Evolutionary conservation across 2,113 vertebrate species (phyloP).

Genomic region (Gobiocypris rarus): DNA sequence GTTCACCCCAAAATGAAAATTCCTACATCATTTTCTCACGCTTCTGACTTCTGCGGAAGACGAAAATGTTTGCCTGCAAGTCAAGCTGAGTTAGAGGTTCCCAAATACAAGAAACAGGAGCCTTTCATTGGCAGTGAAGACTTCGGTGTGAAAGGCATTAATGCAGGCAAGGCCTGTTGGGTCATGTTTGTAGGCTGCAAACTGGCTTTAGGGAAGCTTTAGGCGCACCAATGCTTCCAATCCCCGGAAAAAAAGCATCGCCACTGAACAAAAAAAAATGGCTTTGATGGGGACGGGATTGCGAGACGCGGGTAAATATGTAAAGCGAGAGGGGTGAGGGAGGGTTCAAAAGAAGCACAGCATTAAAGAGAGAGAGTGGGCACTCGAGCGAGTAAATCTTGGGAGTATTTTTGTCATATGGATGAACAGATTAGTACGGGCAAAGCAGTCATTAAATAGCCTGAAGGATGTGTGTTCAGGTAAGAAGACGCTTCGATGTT

Average conservation of each 20-base stretch:
- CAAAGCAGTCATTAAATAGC: constrained; percentile 44
- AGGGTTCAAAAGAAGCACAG: constrained; percentile 29
- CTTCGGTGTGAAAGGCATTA: constrained; percentile 60
- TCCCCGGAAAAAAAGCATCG: constrained; percentile 69
- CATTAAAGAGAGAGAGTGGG: constrained; percentile 39
- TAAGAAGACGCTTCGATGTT: constrained; percentile 47
- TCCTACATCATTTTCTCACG: not conserved
- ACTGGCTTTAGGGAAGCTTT: constrained; percentile 74
- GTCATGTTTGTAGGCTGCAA: constrained; percentile 55
- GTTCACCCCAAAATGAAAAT: not conserved
- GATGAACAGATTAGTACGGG: constrained; percentile 51
- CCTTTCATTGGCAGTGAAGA: constrained; percentile 44
- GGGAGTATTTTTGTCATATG: constrained; percentile 56
- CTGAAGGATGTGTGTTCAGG: constrained; percentile 51
- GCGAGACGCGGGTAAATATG: constrained; percentile 59
- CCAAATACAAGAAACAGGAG: constrained; percentile 34
- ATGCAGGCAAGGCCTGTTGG: constrained; percentile 67
- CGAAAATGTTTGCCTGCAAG: not conserved
- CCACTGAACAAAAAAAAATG: constrained; percentile 66
- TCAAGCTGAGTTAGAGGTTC: constrained; percentile 4
- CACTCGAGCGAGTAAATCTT: constrained; percentile 51
- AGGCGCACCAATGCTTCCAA: constrained; percentile 58
- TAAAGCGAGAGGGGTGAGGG: constrained; percentile 36
- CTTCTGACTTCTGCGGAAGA: not conserved
- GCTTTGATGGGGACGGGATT: constrained; percentile 67